Evolutionary conservation across 2,797 vertebrate genomes (phyloP).

Genomic region (Gobionotothen gibberifrons): DNA sequence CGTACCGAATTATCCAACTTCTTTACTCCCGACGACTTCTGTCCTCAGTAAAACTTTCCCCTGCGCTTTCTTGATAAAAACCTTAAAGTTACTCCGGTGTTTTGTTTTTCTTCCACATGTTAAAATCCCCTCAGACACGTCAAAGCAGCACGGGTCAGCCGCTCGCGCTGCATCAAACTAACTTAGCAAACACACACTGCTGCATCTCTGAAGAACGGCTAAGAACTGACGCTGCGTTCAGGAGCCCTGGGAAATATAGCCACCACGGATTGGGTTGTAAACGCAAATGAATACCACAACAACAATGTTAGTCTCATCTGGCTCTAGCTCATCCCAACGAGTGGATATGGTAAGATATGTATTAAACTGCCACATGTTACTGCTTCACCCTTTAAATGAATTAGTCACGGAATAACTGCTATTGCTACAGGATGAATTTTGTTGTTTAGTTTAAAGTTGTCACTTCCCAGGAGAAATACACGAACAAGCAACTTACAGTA

Average conservation of each 20-base stretch:
- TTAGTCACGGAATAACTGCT: background rate
- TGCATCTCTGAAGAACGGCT: conserved; percentile 39
- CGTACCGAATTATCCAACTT: conserved; percentile 63
- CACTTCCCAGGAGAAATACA: background rate
- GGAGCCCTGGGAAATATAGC: background rate
- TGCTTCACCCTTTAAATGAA: background rate
- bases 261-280: no score
- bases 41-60: conserved; percentile 11
- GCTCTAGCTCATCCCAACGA: background rate
- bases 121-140: conserved; percentile 38
- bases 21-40: conserved; percentile 15
- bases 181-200: conserved; percentile 19
- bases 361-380: no score
- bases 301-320: background rate
- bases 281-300: no score
- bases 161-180: conserved; percentile 16
- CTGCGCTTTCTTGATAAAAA: background rate
- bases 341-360: background rate
- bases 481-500: background rate
- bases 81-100: conserved; percentile 23
- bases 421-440: background rate
- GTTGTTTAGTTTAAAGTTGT: background rate
- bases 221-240: conserved; percentile 53
- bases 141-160: conserved; percentile 33
- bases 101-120: conserved; percentile 60